Percentiles rank a stretch among this genome's conserved stretches.
phyloP scores from a whole-genome alignment of 2,888 invertebrate genomes.

The Cryptus viduatorius region DNA sequence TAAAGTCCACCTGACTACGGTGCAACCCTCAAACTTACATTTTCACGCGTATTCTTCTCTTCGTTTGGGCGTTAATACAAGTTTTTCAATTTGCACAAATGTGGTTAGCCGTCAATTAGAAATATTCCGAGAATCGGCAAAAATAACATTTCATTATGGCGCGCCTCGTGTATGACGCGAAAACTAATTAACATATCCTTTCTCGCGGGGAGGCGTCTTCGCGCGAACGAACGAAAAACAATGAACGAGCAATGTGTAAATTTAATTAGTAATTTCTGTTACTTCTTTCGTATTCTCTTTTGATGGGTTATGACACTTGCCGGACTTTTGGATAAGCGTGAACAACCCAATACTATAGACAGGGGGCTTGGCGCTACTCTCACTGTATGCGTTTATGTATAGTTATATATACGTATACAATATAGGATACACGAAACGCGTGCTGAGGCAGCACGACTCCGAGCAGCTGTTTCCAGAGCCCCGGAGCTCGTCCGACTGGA shows the following conservation, averaged over 20 bases:
- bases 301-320: conserved; percentile 12
- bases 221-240: background rate
- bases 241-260: background rate
- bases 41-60: no score
- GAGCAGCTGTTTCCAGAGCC: conserved; percentile 65
- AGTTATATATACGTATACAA: background rate
- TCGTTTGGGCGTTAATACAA: no score
- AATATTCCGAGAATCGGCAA: background rate
- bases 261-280: background rate
- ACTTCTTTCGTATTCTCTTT: background rate
- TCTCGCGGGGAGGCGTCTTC: background rate
- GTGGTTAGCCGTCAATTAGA: background rate
- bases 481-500: conserved; percentile 58
- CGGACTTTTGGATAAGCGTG: conserved; percentile 23
- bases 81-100: no score
- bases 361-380: conserved; percentile 1
- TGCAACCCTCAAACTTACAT: no score
- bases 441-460: conserved; percentile 40
- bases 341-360: background rate
- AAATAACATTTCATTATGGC: background rate
- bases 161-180: background rate
- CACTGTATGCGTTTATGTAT: background rate
- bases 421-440: conserved; percentile 49
- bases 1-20: no score
- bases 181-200: background rate